Evolutionary conservation across 2,888 invertebrate species (phyloP), one percentile per base, ranked within the genome.

Genomic region (Andrena haemorrhoa): DNA sequence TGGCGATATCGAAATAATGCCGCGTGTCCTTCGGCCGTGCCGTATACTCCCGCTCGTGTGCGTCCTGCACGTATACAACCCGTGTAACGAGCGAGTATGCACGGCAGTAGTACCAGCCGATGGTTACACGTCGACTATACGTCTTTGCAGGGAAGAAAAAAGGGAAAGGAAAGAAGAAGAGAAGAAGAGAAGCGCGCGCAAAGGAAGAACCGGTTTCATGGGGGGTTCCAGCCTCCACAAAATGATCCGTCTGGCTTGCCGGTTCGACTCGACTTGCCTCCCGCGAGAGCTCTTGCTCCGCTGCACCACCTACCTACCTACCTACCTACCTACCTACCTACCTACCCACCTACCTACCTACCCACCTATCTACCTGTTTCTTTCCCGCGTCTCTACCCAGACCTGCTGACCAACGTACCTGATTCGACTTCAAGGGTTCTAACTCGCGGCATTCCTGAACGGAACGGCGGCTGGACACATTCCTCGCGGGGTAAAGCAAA

Each of bases 161-260:
- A 81, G 33, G 64, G 51, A 66, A 23, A 33, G 61, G 61, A 70
- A 69, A 56, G 69, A 65, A 72, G 65, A 71, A 78, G 72, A 65
- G 72, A 69, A 71, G 77, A 49, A 75, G 68, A 35, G 76, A 80
- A 68, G 66, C 68, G 82, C 77, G 47, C 77, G 77, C 71, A 47
- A 78, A 76, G 70, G 60, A 75, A 75, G 83, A 91, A 92, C 92
- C 92, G 92, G 92, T 92, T 92, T 85, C 84, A 84, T 80, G 85
- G 86, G 56, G 79, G 89, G 88, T 87, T 89, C 78, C 89, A 85
- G 89, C 89, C 89, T 90, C 88, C 87, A 86, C 90, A 76, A 89
- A 91, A 90, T 88, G 89, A 90, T 91, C 88, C 87, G 91, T 91
- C 91, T 90, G 90, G 90, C 84, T 86, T 82, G 78, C 83, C 84